Percentiles rank a stretch among this genome's conserved stretches.
phyloP scores from a whole-genome alignment of 1,140 invertebrate genomes.

The Drosophila ironensis region DNA sequence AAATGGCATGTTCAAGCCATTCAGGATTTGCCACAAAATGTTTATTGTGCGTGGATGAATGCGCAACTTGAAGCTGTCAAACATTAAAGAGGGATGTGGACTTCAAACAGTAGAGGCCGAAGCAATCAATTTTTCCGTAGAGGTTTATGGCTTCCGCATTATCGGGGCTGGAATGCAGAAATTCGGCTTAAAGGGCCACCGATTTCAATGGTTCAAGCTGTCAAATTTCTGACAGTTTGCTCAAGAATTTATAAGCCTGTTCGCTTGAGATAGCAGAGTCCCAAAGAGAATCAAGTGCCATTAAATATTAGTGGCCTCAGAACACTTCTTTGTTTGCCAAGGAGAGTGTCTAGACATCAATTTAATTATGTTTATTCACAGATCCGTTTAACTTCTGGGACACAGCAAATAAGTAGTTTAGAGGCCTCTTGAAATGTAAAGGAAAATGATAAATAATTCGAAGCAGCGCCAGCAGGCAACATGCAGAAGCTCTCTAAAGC shows the following conservation, averaged over 20 bases:
- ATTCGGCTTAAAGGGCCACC: background rate
- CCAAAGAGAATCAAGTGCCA: too few relatives aligned
- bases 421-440: too few relatives aligned
- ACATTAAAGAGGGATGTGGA: conserved; percentile 3
- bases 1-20: conserved; percentile 6
- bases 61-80: background rate
- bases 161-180: background rate
- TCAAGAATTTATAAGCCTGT: background rate
- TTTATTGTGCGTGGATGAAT: background rate
- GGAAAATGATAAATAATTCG: too few relatives aligned
- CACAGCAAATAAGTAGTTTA: too few relatives aligned
- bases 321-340: too few relatives aligned
- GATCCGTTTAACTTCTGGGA: too few relatives aligned
- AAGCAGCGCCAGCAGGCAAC: too few relatives aligned
- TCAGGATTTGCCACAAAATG: background rate
- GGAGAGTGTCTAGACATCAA: too few relatives aligned
- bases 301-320: too few relatives aligned
- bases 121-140: background rate
- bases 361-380: too few relatives aligned
- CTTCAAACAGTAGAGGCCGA: background rate
- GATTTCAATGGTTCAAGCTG: background rate
- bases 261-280: too few relatives aligned
- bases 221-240: background rate
- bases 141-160: background rate
- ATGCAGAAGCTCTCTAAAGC: too few relatives aligned